Evolutionary conservation across 92 coral and sea anemone genomes (phyloP), one percentile per base, ranked within the genome.

Genomic region (Bergia puertoricense): DNA sequence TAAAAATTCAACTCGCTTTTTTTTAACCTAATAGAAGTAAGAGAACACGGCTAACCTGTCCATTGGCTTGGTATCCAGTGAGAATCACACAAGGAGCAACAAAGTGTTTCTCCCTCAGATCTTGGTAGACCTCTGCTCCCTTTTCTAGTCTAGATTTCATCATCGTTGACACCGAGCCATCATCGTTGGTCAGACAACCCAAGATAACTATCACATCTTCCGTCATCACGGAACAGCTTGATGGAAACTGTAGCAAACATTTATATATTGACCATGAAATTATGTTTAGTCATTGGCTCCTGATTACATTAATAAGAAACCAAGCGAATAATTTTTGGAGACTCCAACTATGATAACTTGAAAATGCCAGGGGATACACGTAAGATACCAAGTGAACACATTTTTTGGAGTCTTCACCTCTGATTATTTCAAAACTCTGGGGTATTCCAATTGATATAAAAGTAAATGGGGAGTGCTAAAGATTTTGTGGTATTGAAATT

Each of bases 131-230:
- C 48, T 91, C 86, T 5, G 94, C 96, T 74, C 93, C 94, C 36
- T 71, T 83, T 11, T 89, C 75, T 41, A 93, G 85, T 74, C 98
- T 85, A 80, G 91, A 76, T 85, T 82, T 91, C 96, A 93, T 86
- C 98, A 95, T 92, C 22, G 88, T 90, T 8, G 93, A 79, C 37
- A 91, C 91, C 0, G 94, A 88, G 38, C 98, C 98, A 89, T 95
- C 98, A 37, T 85, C 86, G 57, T 90, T 95, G 8, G 93, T 90
- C 15, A 86, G 90, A 42, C 86, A 92, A 22, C 98, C 98, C 40
- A 92, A 91, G 8, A 95, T 90, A 66, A 93, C 57, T 16, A 95
- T 74, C 13, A 78, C 92, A 30, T 84, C 87, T 87, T 75, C 84
- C 42, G 86, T 74, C 89, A 91, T 91, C 46, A 48, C 45, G 5